Evolutionary conservation across 1,140 invertebrate genomes (phyloP), one percentile per base, ranked within the genome.

Genomic region (Euborellia annulipes): DNA sequence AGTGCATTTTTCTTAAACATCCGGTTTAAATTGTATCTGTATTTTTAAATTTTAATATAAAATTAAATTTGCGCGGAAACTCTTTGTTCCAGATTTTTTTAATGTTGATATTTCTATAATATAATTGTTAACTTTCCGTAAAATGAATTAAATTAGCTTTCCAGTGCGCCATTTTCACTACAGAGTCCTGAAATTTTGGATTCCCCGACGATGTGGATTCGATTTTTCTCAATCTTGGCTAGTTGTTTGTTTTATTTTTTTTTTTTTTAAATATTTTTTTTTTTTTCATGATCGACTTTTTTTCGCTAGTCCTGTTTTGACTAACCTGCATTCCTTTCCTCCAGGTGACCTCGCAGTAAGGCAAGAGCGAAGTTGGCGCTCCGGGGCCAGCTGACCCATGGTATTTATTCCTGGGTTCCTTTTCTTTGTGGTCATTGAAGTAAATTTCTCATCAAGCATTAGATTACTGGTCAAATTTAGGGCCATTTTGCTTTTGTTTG

Each of bases 401-500:
- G 56, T 58, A 58, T 58, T 56, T 58, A 58, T 58, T 54, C 54
- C 53, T 56, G 53, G 53, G 53, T 51, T 50, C 47, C 54, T 51
- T 52, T n/a, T n/a, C n/a, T 17, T 52, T 46, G 45, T 52, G 51
- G 50, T 49, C 40, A 46, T 37, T 37, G 36, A 27, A 48, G 49
- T 43, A 20, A 19, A 47, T 42, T n/a, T 42, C 38, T 49, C 43
- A 47, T 49, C 48, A 44, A 49, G 48, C 48, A 45, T 49, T 49
- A 45, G 43, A 30, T 47, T 47, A 45, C 37, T 47, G 46, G 46
- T 47, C 42, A 48, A 41, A 44, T 36, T 43, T 48, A 48, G 41
- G 47, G 47, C 47, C 47, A 40, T 40, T 47, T 27, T 34, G 41
- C 41, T 48, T 48, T 48, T 43, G 42, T 48, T 48, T 48, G 47